Percentiles rank a stretch among this genome's conserved stretches.
phyloP scores from a whole-genome alignment of 1,140 invertebrate species.

The Cherax destructor region DNA sequence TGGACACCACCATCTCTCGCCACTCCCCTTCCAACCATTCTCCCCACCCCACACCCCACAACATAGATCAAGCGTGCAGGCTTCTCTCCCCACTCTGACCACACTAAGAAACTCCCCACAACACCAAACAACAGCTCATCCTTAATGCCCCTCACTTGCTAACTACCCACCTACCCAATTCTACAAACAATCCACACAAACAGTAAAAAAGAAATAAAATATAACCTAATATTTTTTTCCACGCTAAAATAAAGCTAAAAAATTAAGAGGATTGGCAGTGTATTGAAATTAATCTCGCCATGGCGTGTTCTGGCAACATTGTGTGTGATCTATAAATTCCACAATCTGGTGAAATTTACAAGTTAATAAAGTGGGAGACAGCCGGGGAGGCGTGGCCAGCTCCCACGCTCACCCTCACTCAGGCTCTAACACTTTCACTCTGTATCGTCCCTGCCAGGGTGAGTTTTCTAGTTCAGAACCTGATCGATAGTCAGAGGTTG shows the following conservation, averaged over 20 bases:
- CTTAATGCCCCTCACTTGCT: neutral
- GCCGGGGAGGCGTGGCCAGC: conserved; percentile 24
- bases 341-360: conserved; percentile 66
- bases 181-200: neutral
- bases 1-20: neutral
- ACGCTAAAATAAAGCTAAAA: neutral
- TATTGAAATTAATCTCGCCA: conserved; percentile 58
- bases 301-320: conserved; percentile 53
- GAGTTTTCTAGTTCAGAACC: too few species aligned
- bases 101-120: neutral
- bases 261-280: conserved; percentile 15
- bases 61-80: neutral
- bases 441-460: too few species aligned
- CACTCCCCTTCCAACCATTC: neutral
- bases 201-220: too few species aligned
- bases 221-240: neutral
- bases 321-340: conserved; percentile 63
- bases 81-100: neutral
- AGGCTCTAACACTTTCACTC: too few species aligned
- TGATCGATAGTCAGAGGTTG: too few species aligned
- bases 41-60: neutral
- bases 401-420: neutral
- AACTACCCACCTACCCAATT: neutral
- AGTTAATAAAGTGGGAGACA: conserved; percentile 64
- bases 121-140: neutral